These are phyloP conservation scores for Coenonympha arcania DNA, from an alignment of 2,888 invertebrate genomes.

Conservation along the genomic window DNA sequence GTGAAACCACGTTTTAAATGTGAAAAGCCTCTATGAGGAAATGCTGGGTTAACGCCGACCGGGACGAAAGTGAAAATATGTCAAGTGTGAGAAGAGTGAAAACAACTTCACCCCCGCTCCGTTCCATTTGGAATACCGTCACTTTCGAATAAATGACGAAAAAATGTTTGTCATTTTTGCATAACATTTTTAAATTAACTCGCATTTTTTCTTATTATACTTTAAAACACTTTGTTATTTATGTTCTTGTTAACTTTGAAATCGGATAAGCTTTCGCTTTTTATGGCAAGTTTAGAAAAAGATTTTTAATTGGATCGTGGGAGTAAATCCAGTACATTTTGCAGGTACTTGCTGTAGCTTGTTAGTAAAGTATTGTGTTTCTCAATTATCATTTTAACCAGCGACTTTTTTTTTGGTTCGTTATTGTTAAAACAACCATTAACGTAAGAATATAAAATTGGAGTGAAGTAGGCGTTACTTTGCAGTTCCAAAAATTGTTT, in stretches of 20 bases:
- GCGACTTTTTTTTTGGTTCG: too few species aligned
- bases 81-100: conserved; percentile 48
- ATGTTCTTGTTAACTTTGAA: conserved; percentile 3
- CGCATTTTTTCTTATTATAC: neutral
- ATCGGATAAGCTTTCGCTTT: conserved; percentile 1
- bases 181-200: conserved; percentile 5
- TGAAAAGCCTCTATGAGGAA: conserved; percentile 33
- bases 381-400: neutral
- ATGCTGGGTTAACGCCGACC: conserved; percentile 32
- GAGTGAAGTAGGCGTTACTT: too few species aligned
- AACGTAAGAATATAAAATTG: too few species aligned
- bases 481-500: too few species aligned
- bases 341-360: neutral
- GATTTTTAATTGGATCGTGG: conserved; percentile 4
- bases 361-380: conserved; percentile 6
- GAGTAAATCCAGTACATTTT: neutral
- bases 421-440: too few species aligned
- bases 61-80: conserved; percentile 61
- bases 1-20: conserved; percentile 34
- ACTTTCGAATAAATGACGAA: conserved; percentile 22
- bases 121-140: conserved; percentile 21
- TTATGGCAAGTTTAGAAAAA: conserved; percentile 1
- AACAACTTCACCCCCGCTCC: conserved; percentile 22
- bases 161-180: conserved; percentile 12
- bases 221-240: neutral